Evolutionary conservation across 2,113 vertebrate genomes (phyloP), one percentile per base, ranked within the genome.

Genomic region (Stigmatopora argus): DNA sequence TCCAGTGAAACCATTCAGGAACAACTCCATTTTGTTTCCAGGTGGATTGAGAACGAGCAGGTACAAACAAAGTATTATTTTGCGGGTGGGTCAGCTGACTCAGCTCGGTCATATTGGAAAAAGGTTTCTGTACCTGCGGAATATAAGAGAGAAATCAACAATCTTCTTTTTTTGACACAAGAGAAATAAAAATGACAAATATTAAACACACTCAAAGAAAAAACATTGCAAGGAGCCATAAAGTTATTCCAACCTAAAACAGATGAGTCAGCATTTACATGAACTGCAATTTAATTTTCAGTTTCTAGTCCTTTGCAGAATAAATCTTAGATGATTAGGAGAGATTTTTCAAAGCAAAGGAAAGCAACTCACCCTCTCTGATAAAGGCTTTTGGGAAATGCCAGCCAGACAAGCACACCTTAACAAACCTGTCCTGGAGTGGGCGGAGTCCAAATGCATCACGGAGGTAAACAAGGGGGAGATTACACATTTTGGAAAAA

Each of bases 1-100:
- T 79, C 1, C 93, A 92, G 0, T 94, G 93, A 78, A 94, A 94
- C 93, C 93, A 95, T 1, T 89, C 84, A 0, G 93, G 93, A 26
- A 93, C 65, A 0, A 78, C 5, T 0, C 87, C 87, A 0, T 84
- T 83, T 48, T 60, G 70, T 62, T 86, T 49, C 70, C 93, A 61
- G 31, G 19, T 71, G 17, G 74, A 60, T 70, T 93, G 93, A 7
- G 82, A 90, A 55, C 93, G 93, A 7, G 82, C 89, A 55, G 87
- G 69, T 19, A 73, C 75, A n/a, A 93, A 92, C 91, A 92, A 93
- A 78, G 58, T 56, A 9, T 84, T 56, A 6, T 44, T 60, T 12
- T 67, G 78, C 69, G 47, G 71, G 5, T 64, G 61, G 44, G 64
- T 44, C 1, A 41, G 11, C 45, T 66, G 65, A 35, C 49, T 67